phyloP scores from a whole-genome alignment of 2,113 vertebrate species.

The Holacanthus passer region DNA sequence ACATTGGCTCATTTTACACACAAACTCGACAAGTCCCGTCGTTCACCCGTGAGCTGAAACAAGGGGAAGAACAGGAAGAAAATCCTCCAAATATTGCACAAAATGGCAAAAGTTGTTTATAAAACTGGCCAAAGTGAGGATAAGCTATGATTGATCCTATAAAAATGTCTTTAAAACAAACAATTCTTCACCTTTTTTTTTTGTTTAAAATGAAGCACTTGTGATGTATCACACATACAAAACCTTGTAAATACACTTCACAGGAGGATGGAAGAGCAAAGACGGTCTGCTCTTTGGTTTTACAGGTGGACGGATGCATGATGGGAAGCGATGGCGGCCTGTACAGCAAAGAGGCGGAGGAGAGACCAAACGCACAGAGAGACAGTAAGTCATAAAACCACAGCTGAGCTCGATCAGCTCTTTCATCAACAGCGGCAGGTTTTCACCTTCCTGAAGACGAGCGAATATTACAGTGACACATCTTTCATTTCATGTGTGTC shows the following conservation, averaged over 20 bases:
- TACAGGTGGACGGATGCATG: conserved; percentile 47
- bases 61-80: conserved; percentile 32
- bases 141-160: conserved; percentile 62
- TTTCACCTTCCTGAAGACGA: conserved; percentile 26
- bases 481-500: conserved; percentile 40
- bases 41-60: conserved; percentile 36
- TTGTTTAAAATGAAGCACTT: conserved; percentile 86
- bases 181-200: conserved; percentile 58
- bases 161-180: conserved; percentile 69
- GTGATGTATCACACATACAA: conserved; percentile 78
- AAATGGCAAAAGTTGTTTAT: conserved; percentile 63
- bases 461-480: conserved; percentile 9
- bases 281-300: conserved; percentile 40
- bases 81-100: conserved; percentile 74
- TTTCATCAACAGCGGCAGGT: conserved; percentile 1
- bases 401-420: conserved; percentile 42
- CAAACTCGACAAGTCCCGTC: conserved; percentile 31
- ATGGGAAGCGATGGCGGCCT: conserved; percentile 40
- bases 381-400: conserved; percentile 39
- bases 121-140: conserved; percentile 78
- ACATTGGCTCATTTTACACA: conserved; percentile 52
- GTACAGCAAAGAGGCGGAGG: conserved; percentile 48
- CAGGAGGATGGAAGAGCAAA: conserved; percentile 79
- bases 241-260: conserved; percentile 82
- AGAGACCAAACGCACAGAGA: conserved; percentile 28